Percentiles rank a stretch among this genome's conserved stretches.
Evolutionary conservation across 53 echinoderm and acorn worm species (phyloP).

Genomic region (Antedon mediterranea): DNA sequence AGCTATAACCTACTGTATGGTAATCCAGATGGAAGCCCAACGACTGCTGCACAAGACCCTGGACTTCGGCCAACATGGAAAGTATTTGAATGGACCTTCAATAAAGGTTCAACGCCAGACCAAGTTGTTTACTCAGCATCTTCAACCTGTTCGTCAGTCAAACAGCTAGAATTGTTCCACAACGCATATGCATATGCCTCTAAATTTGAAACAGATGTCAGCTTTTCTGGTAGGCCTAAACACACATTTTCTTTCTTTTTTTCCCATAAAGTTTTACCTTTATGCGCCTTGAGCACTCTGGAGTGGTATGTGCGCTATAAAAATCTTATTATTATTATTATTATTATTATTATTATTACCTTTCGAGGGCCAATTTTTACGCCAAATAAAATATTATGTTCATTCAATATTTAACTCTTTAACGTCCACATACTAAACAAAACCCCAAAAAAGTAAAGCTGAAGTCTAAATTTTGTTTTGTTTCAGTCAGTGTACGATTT

Average conservation of each 20-base stretch:
- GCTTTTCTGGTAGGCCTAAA: background rate
- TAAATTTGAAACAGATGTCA: background rate
- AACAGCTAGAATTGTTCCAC: background rate
- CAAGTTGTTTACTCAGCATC: background rate
- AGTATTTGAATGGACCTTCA: background rate
- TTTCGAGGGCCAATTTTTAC: too few relatives aligned
- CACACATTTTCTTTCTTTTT: too few relatives aligned
- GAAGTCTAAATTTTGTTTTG: too few relatives aligned
- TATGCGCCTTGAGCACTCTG: too few relatives aligned
- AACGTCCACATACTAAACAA: too few relatives aligned
- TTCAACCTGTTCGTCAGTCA: background rate
- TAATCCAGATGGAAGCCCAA: background rate
- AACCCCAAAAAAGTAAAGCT: too few relatives aligned
- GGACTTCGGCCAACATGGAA: background rate
- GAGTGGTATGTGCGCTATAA: too few relatives aligned
- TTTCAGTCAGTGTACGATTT: background rate
- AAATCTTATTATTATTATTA: too few relatives aligned
- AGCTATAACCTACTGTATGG: background rate
- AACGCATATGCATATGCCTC: background rate
- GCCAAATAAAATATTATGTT: too few relatives aligned
- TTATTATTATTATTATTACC: too few relatives aligned
- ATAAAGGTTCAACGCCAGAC: background rate
- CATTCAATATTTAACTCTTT: too few relatives aligned
- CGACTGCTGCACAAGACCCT: background rate
- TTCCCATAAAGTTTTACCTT: too few relatives aligned